These are phyloP conservation scores for Leucosticte australis DNA, from an alignment of 2,113 vertebrate genomes.

Conservation along the genomic window DNA sequence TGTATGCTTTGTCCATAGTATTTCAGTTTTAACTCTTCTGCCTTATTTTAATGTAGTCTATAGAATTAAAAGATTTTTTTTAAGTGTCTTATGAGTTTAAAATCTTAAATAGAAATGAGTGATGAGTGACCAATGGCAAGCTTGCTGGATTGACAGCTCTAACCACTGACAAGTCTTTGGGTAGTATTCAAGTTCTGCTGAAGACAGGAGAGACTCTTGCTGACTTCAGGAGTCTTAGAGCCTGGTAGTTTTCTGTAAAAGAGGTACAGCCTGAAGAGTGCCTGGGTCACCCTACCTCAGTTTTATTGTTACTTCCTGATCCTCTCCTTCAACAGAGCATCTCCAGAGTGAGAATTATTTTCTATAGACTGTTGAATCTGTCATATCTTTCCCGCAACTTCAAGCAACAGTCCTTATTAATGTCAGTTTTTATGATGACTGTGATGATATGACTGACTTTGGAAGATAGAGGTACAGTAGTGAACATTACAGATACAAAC, in stretches of 20 bases:
- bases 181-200: background rate
- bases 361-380: background rate
- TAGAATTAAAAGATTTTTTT: background rate
- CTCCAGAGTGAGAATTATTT: background rate
- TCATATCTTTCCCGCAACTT: background rate
- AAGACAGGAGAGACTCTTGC: background rate
- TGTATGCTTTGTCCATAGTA: background rate
- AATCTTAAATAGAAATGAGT: background rate
- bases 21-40: background rate
- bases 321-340: background rate
- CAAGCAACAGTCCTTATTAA: background rate
- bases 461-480: background rate
- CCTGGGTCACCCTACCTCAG: background rate
- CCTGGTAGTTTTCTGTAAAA: background rate
- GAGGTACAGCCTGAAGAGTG: background rate
- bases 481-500: accelerated
- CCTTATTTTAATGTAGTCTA: background rate
- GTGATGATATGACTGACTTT: background rate
- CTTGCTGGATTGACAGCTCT: background rate
- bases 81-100: background rate
- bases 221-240: background rate
- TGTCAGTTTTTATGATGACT: background rate
- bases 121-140: background rate
- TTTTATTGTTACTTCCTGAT: background rate
- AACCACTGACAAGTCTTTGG: background rate